Evolutionary conservation across 2,113 vertebrate species (phyloP).

Genomic region (Ailurus styani): DNA sequence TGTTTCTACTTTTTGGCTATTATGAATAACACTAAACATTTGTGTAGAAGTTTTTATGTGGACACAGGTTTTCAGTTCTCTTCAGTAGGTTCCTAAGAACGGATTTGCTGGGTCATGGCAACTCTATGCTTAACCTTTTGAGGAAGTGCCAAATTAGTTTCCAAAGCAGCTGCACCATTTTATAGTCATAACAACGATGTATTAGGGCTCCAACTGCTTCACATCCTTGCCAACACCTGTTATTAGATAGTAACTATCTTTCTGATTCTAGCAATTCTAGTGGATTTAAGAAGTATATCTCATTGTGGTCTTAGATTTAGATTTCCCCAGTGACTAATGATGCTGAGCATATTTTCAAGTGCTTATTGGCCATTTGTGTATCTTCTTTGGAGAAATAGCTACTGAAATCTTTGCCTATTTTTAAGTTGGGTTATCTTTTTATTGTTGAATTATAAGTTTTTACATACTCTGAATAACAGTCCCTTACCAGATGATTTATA

Average conservation of each 20-base stretch:
- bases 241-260: not conserved
- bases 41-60: not conserved
- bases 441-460: not conserved
- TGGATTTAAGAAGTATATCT: not conserved
- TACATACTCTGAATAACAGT: not conserved
- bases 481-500: not conserved
- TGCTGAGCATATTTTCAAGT: not conserved
- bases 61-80: not conserved
- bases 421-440: not conserved
- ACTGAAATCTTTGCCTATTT: not conserved
- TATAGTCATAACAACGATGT: not conserved
- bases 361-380: not conserved
- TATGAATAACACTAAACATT: not conserved
- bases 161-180: not conserved
- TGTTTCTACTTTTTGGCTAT: not conserved
- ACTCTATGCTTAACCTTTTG: not conserved
- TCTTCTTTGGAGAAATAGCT: not conserved
- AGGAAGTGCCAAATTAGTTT: constrained; percentile 20
- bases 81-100: not conserved
- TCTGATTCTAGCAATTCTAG: not conserved
- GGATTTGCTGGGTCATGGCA: not conserved
- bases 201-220: not conserved
- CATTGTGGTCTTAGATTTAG: not conserved
- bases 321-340: not conserved
- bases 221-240: not conserved